Evolutionary conservation across 2,888 invertebrate genomes (phyloP), one percentile per base, ranked within the genome.

Genomic region (Tuberolachnus salignus): DNA sequence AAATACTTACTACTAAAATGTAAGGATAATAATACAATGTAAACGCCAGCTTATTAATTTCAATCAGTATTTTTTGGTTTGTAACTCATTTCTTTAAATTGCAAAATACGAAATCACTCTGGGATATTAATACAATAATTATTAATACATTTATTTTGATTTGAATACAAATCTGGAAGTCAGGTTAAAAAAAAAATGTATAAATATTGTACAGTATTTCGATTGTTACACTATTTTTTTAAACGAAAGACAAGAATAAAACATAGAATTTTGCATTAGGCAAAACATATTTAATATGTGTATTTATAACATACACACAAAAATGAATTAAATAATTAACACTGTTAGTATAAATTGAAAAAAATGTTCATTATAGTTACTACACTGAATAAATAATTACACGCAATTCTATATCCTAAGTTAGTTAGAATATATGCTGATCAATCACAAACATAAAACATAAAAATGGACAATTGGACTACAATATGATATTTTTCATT

Each of bases 381-480:
- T 75, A 75, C 19, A 66, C 75, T 26, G 66, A 75, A 67, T 57
- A 66, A 74, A 74, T 74, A 63, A 64, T 53, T 64, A 75, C 66
- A 75, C 74, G 19, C 66, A 46, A 63, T 59, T 14, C 14, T 75
- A 75, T 66, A 57, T 57, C 57, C 66, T 75, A 75, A 67, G 57
- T 66, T 42, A 53, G 16, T 46, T 67, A 75, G 14, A 19, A 67
- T 34, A 73, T 75, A 66, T 61, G 75, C 6, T 16, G 26, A 66
- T 75, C 66, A 74, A 74, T 53, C 53, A 75, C 46, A 67, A 67
- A 75, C 66, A 75, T 53, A 75, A 75, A 46, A 66, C 42, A 74
- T 73, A 42, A 64, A 51, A 46, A 6, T 46, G 64, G 64, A 23
- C n/a, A 74, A 8, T 64, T 44, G 42, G 4, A 64, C 64, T 64